These are phyloP conservation scores for Octodonta nipae DNA, from an alignment of 2,888 invertebrate species.

Conservation along the genomic window DNA sequence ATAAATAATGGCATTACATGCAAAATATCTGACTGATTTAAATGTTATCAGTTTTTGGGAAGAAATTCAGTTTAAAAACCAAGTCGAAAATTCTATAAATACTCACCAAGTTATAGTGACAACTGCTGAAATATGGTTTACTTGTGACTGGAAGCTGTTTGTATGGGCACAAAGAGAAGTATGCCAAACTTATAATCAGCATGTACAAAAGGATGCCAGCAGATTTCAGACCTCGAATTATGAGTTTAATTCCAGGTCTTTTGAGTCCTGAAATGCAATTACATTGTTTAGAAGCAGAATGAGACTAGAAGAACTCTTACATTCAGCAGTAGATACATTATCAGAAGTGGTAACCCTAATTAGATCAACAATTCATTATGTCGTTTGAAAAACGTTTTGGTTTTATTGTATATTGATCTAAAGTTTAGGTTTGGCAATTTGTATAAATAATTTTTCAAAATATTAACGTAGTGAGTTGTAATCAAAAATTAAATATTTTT, in stretches of 20 bases:
- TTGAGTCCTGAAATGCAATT: constrained; percentile 53
- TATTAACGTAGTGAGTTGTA: no score
- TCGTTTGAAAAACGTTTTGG: no score
- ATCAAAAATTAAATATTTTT: no score
- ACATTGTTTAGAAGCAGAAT: constrained; percentile 61
- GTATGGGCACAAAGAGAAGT: constrained; percentile 47
- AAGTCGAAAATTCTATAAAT: constrained; percentile 26
- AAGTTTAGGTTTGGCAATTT: no score
- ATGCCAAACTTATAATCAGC: constrained; percentile 42
- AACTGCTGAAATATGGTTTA: constrained; percentile 44
- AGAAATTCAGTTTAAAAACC: constrained; percentile 25
- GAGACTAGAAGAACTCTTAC: constrained; percentile 58
- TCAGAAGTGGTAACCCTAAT: constrained; percentile 81
- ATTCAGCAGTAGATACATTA: constrained; percentile 71
- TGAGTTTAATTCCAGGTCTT: constrained; percentile 36
- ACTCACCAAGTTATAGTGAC: constrained; percentile 30
- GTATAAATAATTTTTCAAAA: no score
- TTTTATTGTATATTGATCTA: no score
- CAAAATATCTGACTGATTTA: constrained; percentile 42
- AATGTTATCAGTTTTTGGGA: constrained; percentile 28
- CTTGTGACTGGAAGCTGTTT: constrained; percentile 89
- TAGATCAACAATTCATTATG: constrained; percentile 31
- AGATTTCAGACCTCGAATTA: constrained; percentile 44
- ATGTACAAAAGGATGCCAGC: constrained; percentile 49
- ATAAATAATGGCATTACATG: constrained; percentile 38